These are phyloP conservation scores for Meloe dianella DNA, from an alignment of 2,888 invertebrate genomes.

Conservation along the genomic window DNA sequence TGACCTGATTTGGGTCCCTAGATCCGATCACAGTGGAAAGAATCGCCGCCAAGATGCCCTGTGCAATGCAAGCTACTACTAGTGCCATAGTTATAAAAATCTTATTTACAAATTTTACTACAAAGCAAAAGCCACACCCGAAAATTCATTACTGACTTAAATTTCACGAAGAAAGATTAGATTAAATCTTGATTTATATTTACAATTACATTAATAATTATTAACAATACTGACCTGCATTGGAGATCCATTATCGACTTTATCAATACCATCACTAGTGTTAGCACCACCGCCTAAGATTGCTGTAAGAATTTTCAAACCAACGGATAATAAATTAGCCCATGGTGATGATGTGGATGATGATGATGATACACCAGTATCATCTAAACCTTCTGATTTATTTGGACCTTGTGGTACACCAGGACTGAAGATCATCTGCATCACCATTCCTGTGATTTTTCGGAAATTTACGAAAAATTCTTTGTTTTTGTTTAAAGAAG, in stretches of 20 bases:
- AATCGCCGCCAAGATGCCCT: constrained; percentile 92
- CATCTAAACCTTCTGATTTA: constrained; percentile 78
- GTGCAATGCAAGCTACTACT: constrained; percentile 64
- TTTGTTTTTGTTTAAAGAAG: neutral
- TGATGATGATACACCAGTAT: constrained; percentile 72
- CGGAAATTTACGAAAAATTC: neutral
- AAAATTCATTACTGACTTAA: neutral
- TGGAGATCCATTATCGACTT: constrained; percentile 87
- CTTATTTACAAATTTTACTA: constrained; percentile 46
- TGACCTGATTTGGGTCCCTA: constrained; percentile 90
- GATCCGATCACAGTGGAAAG: constrained; percentile 89
- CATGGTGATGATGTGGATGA: constrained; percentile 91
- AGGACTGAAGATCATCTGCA: constrained; percentile 86
- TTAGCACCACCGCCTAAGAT: constrained; percentile 79
- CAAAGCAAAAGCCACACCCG: constrained; percentile 9
- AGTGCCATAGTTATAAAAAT: constrained; percentile 44
- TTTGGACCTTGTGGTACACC: constrained; percentile 73
- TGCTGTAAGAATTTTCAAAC: constrained; percentile 83
- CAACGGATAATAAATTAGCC: constrained; percentile 86
- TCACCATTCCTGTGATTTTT: constrained; percentile 69
- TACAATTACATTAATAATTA: constrained; percentile 7
- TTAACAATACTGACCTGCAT: constrained; percentile 77
- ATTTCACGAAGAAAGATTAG: neutral
- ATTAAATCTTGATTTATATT: neutral
- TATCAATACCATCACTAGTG: constrained; percentile 82